Evolutionary conservation across 2,113 vertebrate genomes (phyloP), one percentile per base, ranked within the genome.

Genomic region (Paracanthobrama guichenoti): DNA sequence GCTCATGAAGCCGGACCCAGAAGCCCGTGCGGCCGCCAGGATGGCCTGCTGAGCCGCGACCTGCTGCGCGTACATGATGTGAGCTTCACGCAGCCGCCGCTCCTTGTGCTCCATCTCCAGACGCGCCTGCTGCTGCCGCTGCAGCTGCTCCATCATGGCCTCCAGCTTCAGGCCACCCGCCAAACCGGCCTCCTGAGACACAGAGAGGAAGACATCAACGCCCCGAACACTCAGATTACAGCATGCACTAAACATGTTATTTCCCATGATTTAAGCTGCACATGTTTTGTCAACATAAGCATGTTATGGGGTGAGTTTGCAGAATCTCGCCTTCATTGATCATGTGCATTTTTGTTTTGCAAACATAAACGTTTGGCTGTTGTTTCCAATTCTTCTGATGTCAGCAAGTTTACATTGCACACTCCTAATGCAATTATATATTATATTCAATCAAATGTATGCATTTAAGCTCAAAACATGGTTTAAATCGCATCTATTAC

Each of bases 71-170:
- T 96, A 97, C 44, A 96, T 94, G 91, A 97, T 94, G 86, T 95
- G 97, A 81, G 95, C 92, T 87, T 99, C 96, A 28, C 96, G 93
- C 87, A 96, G 91, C 84, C 95, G 95, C 82, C 94, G 92, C 89
- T 95, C 96, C 90, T 96, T 97, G 84, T 96, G 94, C 91, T 98
- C 96, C 96, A 97, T 97, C 89, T 96, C 95, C 89, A 95, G 89
- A 31, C 96, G 91, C 24, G 92, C 91, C 79, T 95, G 94, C 88
- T 97, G 95, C 91, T 97, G 97, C 76, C 95, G 96, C 80, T 97
- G 97, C 88, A 96, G 94, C 87, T 98, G 96, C 91, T 99, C 97
- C 93, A 99, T 97, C 80, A 96, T 95, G 2, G 96, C 96, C 89
- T 97, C 93, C 72, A 96, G 92, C 91, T 96, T 98, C 96, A 98